A percentile compares a stretch with the other conserved stretches of the same genome.
Evolutionary conservation across 2,797 vertebrate genomes (phyloP).

Genomic region (Podarcis siculus): DNA sequence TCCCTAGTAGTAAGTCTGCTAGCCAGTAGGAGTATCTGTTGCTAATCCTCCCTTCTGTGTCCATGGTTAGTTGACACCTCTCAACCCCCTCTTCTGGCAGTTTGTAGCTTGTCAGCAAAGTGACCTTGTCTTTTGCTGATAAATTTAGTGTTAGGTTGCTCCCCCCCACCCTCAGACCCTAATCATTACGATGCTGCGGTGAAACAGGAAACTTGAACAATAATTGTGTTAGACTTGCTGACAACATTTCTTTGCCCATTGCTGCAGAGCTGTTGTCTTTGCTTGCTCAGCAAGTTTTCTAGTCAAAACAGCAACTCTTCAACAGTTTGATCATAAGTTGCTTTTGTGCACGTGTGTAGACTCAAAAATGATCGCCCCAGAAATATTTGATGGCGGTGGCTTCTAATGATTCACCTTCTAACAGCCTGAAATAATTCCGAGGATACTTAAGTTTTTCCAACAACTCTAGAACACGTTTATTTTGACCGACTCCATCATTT

Average conservation of each 20-base stretch:
- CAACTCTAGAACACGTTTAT: background rate
- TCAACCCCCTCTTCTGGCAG: background rate
- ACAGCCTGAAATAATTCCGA: background rate
- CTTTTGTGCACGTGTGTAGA: background rate
- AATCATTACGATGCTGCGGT: background rate
- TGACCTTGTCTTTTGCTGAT: conserved; percentile 27
- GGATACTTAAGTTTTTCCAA: background rate
- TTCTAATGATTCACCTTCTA: background rate
- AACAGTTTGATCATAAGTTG: background rate
- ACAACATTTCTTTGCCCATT: conserved; percentile 49
- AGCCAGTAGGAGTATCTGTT: background rate
- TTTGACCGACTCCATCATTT: background rate
- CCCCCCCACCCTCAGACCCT: background rate
- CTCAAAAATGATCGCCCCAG: conserved; percentile 3
- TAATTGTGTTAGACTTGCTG: conserved; percentile 58
- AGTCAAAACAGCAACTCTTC: conserved; percentile 37
- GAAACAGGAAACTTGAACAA: conserved; percentile 65
- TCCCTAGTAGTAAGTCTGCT: background rate
- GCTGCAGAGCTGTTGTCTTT: conserved; percentile 10
- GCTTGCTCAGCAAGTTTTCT: conserved; percentile 48
- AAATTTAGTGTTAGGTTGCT: background rate
- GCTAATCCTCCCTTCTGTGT: background rate
- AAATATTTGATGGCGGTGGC: conserved; percentile 10
- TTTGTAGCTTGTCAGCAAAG: conserved; percentile 32
- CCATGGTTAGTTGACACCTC: too few relatives aligned